Base-by-base conservation (phyloP, 1,140 invertebrate genomes). In the Eriosoma lanigerum region DNA sequence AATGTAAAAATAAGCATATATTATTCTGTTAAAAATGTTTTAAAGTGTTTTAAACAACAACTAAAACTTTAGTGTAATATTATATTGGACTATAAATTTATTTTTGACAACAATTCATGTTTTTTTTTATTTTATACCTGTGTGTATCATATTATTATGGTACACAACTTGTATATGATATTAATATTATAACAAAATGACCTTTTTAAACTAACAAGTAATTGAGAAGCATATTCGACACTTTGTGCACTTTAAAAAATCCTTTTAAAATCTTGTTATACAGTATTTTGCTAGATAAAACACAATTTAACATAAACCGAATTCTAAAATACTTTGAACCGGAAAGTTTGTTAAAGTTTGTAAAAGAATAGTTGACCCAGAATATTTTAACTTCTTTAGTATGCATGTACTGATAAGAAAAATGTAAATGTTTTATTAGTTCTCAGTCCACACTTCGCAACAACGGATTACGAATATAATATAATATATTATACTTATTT, bases 251-350 rank as follows among this genome's bases (percentile, higher is more conserved):
- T 68, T 21, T 32, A 44, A 44, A 21, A 68, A 68, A 68, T 24
- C 38, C n/a, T 17, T 46, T 15, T n/a, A 13, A 68, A 68, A 68
- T 68, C 64, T 13, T 46, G 38, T 68, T 68, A 68, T 21, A 3
- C 32, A 19, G n/a, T 46, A 46, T 32, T 68, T 46, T 46, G 12
- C 10, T 68, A 68, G 32, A 68, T 1, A 12, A 44, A 46, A 68
- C 64, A 32, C 38, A 46, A 68, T 68, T 46, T 46, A 68, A 68
- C 38, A 68, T 68, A 68, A 68, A 68, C 44, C 64, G n/a, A 68
- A 68, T 68, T 44, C 38, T 46, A 68, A 66, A 68, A 68, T 46
- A 68, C n/a, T 44, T 46, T 46, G 38, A 68, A 13, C n/a, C 17
- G 13, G 32, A 46, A 46, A 68, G n/a, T 44, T 44, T 32, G 64